Evolutionary conservation across 35 echinoderm and acorn worm species (phyloP).

Genomic region (Acanthaster planci): DNA sequence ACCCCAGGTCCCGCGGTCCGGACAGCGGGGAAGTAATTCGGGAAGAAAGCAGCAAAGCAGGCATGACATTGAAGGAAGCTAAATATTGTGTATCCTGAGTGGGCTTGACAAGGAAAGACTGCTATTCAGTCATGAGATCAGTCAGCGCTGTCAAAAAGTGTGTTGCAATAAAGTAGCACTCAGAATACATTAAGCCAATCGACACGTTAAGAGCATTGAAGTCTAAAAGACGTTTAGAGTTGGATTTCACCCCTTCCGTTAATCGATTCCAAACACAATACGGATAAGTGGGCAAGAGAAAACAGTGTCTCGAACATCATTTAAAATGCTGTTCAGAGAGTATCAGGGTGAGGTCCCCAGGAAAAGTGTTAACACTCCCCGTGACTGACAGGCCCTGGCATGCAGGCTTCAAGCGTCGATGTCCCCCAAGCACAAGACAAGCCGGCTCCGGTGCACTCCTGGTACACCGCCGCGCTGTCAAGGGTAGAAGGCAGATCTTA

Average conservation of each 20-base stretch:
- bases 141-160: no score
- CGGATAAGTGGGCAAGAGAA: no score
- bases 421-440: slow-evolving; percentile 1
- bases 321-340: no score
- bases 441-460: not conserved
- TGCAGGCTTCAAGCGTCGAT: not conserved
- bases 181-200: no score
- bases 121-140: no score
- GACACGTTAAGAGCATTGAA: no score
- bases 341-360: not conserved
- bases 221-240: no score
- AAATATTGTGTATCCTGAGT: not conserved
- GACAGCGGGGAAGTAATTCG: slow-evolving; percentile 21
- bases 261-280: no score
- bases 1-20: not conserved
- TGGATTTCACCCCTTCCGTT: no score
- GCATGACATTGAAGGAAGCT: not conserved
- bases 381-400: not conserved
- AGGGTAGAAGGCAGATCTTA: not conserved
- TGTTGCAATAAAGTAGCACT: no score
- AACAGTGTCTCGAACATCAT: no score
- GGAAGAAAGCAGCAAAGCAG: not conserved
- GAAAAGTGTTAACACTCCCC: not conserved
- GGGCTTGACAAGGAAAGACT: no score
- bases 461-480: slow-evolving; percentile 9